Evolutionary conservation across 2,888 invertebrate species (phyloP).

Genomic region (Trichogramma evanescens): DNA sequence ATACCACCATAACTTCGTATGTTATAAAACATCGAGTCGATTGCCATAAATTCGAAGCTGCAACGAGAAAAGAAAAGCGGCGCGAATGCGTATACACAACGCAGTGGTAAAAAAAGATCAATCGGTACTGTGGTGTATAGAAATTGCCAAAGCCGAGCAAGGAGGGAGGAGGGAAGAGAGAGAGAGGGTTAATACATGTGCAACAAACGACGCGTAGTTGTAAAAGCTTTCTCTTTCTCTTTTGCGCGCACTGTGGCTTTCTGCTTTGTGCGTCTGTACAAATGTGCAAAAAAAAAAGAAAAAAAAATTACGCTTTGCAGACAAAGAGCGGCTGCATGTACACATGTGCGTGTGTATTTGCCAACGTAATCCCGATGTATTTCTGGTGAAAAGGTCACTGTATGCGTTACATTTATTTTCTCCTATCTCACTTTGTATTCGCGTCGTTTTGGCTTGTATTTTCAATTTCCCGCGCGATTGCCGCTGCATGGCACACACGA

Average conservation of each 20-base stretch:
- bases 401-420: slow-evolving; percentile 1
- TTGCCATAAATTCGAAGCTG: too few relatives aligned
- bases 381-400: slow-evolving; percentile 1
- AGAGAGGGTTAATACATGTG: too few relatives aligned
- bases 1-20: too few relatives aligned
- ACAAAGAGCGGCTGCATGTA: not conserved
- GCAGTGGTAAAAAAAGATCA: slow-evolving; percentile 13
- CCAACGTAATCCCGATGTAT: not conserved
- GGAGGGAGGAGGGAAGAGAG: too few relatives aligned
- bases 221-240: slow-evolving; percentile 20
- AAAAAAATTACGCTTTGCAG: too few relatives aligned
- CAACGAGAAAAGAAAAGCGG: too few relatives aligned
- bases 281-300: slow-evolving; percentile 15
- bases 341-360: not conserved
- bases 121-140: slow-evolving; percentile 12
- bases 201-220: not conserved
- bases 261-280: slow-evolving; percentile 14
- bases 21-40: too few relatives aligned
- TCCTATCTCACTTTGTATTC: too few relatives aligned
- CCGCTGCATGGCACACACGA: too few relatives aligned
- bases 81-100: too few relatives aligned
- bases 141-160: not conserved
- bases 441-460: too few relatives aligned
- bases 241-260: not conserved
- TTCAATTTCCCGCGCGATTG: too few relatives aligned